Percentiles rank a stretch among this genome's conserved stretches.
phyloP scores from a whole-genome alignment of 2,888 invertebrate genomes.

The Dynastes grantii region DNA sequence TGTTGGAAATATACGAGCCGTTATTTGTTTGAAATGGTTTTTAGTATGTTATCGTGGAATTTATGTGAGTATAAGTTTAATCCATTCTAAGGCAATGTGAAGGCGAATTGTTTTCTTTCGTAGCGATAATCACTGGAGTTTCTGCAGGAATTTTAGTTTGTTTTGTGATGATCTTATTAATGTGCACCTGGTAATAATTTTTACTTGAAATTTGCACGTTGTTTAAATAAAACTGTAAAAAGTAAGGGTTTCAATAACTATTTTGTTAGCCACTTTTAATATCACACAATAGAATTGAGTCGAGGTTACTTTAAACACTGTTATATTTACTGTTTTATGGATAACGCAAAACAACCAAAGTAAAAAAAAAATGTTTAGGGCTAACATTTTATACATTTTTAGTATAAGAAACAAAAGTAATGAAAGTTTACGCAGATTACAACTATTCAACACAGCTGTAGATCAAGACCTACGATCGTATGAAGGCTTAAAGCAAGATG shows the following conservation, averaged over 20 bases:
- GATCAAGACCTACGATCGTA: not conserved
- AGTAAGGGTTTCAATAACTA: too few relatives aligned
- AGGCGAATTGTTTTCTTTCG: not conserved
- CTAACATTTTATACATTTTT: constrained; percentile 10
- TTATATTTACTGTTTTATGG: too few relatives aligned
- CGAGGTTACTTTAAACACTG: too few relatives aligned
- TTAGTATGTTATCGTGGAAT: constrained; percentile 15
- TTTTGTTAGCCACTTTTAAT: too few relatives aligned
- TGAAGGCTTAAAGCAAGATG: not conserved
- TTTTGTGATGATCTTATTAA: constrained; percentile 8
- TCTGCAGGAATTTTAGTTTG: constrained; percentile 20
- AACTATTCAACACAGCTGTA: constrained; percentile 1
- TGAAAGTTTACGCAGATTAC: not conserved
- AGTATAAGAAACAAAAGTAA: constrained; percentile 9
- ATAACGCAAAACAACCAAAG: too few relatives aligned
- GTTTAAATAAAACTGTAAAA: not conserved
- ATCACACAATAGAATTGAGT: too few relatives aligned
- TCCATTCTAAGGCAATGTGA: not conserved
- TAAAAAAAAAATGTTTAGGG: too few relatives aligned
- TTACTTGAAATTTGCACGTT: not conserved
- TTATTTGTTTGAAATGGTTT: not conserved
- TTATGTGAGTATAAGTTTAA: constrained; percentile 6
- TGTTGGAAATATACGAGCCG: too few relatives aligned
- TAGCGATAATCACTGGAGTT: constrained; percentile 22
- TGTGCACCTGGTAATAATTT: constrained; percentile 36